These are phyloP conservation scores for Sardina pilchardus DNA, from an alignment of 2,113 vertebrate genomes.

Conservation along the genomic window DNA sequence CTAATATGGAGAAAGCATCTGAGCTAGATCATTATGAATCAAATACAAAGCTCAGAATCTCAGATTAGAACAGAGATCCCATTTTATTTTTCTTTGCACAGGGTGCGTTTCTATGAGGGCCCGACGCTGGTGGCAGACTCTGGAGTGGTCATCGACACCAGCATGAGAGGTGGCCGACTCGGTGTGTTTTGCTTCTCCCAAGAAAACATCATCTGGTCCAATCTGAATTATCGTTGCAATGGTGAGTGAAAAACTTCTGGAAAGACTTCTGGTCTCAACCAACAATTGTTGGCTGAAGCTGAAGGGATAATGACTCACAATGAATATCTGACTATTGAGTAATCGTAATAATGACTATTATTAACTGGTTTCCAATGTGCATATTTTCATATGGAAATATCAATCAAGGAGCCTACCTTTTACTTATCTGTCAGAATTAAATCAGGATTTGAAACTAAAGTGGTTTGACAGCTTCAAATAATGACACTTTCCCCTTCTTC, in stretches of 20 bases:
- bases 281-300: not conserved
- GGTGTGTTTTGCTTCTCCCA: constrained; percentile 99
- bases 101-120: constrained; percentile 94
- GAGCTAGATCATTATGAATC: not conserved
- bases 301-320: not conserved
- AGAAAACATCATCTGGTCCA: constrained; percentile 99
- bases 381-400: not conserved
- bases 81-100: constrained; percentile 60
- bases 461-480: not conserved
- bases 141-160: constrained; percentile 89
- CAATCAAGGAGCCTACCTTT: not conserved
- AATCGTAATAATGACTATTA: not conserved
- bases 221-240: constrained; percentile 97
- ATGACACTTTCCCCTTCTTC: not conserved
- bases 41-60: not conserved
- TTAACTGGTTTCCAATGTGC: not conserved
- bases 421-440: not conserved
- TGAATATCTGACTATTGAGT: not conserved
- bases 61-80: not conserved
- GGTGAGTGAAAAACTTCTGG: constrained; percentile 74
- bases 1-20: not conserved
- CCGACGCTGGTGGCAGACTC: constrained; percentile 90
- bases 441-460: not conserved
- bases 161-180: constrained; percentile 96
- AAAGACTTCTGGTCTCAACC: not conserved